These are phyloP conservation scores for Anser brachyrhynchus DNA, from an alignment of 2,113 vertebrate genomes.

Conservation along the genomic window DNA sequence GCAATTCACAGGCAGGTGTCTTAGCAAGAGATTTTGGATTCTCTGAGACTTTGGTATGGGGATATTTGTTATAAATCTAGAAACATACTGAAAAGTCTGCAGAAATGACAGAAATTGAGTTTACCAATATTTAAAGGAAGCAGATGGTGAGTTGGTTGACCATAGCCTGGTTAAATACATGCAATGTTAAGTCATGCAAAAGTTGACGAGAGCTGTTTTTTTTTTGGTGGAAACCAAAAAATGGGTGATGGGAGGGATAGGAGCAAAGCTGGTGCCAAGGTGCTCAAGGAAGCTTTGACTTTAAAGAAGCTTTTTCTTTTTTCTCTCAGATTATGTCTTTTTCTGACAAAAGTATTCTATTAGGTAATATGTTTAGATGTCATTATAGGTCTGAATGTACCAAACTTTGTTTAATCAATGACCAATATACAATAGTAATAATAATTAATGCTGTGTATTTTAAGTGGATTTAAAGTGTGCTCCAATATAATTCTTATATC, in stretches of 20 bases:
- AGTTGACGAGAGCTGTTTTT: neutral
- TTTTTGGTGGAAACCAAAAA: neutral
- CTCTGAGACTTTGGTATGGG: accelerated
- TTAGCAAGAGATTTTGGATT: neutral
- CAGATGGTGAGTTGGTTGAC: neutral
- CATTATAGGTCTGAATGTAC: neutral
- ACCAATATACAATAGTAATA: neutral
- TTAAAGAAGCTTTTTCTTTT: neutral
- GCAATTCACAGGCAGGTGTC: neutral
- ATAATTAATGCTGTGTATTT: neutral
- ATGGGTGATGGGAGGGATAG: neutral
- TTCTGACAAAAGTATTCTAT: neutral
- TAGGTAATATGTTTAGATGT: neutral
- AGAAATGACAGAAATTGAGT: neutral
- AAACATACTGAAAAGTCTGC: neutral
- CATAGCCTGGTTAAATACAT: neutral
- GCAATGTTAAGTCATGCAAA: neutral
- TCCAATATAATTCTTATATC: neutral
- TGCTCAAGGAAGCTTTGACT: neutral
- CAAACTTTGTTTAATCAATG: neutral
- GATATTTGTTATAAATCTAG: neutral
- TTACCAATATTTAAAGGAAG: neutral
- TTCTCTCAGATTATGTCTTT: neutral
- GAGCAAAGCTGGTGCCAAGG: neutral
- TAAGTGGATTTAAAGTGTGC: neutral